Base-by-base conservation (phyloP, 2,113 vertebrate species). In the Myotis brandtii region DNA sequence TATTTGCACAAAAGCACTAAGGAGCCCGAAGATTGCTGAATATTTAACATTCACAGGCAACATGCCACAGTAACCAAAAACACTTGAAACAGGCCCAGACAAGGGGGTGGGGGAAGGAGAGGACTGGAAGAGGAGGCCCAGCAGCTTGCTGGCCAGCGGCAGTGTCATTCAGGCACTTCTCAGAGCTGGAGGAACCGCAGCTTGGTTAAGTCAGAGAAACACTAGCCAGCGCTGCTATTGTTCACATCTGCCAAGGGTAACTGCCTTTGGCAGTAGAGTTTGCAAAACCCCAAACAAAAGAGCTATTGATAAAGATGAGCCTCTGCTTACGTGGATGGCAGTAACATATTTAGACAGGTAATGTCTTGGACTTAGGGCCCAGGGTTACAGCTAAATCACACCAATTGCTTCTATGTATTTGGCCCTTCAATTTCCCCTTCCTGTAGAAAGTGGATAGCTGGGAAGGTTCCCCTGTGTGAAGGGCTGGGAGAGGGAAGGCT, bases 11-110 rank as follows among this genome's bases (percentile, higher is more conserved):
- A 97, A 96, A 96, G 95, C 92, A 73, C 25, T 17, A 25, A 82
- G 95, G 85, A 95, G 73, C 91, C 95, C 48, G 11, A 69, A 92
- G 91, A 94, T 92, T 88, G 88, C 93, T 96, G 97, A 94, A 91
- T 96, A 89, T 93, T 95, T 96, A 96, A 95, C 97, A 93, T 91
- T 95, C 89, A 79, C 77, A 94, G 95, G 95, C 95, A 96, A 46
- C 46, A 16, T 86, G 93, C 97, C 95, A 91, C 96, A 94, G 97
- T 95, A 87, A 97, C 97, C 48, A 52, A 77, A 95, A 96, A 92
- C 94, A 94, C 85, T 89, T 88, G 97, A 91, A 96, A 91, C 43
- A 11, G 88, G 95, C 62, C 88, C 82, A 92, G 93, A 77, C 20
- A 6, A 50, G 67, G 62, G 30, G 21, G 6, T 9, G 75, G 69